phyloP scores from a whole-genome alignment of 2,888 invertebrate genomes.

The Notodonta ziczac region DNA sequence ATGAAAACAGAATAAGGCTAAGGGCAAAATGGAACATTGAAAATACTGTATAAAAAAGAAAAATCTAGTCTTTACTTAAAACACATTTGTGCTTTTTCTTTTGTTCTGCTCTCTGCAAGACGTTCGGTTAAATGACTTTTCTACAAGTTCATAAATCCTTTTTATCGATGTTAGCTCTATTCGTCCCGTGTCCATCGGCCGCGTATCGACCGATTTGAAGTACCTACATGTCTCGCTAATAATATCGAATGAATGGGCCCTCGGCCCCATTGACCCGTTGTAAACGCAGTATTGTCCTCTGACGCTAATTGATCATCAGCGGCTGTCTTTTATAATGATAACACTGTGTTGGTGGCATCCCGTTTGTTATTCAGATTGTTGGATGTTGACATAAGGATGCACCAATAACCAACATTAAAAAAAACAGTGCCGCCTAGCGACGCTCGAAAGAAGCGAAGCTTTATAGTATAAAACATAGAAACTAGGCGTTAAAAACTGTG shows the following conservation, averaged over 20 bases:
- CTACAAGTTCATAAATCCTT: background rate
- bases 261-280: slow-evolving; percentile 62
- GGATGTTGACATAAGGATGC: background rate
- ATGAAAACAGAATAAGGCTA: too few relatives aligned
- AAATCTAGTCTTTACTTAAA: too few relatives aligned
- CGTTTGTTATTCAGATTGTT: slow-evolving; percentile 17
- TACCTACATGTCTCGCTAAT: slow-evolving; percentile 50
- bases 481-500: too few relatives aligned
- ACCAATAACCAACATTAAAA: background rate
- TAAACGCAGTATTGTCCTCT: slow-evolving; percentile 69
- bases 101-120: too few relatives aligned
- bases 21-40: too few relatives aligned
- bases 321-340: slow-evolving; percentile 63
- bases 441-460: too few relatives aligned
- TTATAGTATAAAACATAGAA: too few relatives aligned
- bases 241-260: slow-evolving; percentile 65
- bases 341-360: slow-evolving; percentile 56
- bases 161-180: slow-evolving; percentile 32
- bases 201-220: slow-evolving; percentile 59
- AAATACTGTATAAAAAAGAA: too few relatives aligned
- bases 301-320: slow-evolving; percentile 65
- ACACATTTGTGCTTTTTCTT: too few relatives aligned
- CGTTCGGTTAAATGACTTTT: too few relatives aligned
- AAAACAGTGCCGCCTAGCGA: too few relatives aligned
- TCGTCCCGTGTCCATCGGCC: slow-evolving; percentile 41